phyloP scores from a whole-genome alignment of 2,113 vertebrate genomes.

The Lepisosteus oculatus region DNA sequence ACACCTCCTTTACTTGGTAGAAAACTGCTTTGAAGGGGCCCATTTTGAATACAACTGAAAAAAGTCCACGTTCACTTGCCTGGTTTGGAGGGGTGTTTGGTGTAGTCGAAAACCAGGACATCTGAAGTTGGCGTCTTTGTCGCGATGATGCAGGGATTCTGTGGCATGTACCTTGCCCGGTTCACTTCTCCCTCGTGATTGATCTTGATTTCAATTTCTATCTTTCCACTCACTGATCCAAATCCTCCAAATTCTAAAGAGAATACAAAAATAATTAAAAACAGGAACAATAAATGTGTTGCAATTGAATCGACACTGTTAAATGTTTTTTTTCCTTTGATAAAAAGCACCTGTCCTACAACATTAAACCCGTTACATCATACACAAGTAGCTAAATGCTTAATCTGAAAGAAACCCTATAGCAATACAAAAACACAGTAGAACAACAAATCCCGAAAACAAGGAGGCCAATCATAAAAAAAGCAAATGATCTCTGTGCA shows the following conservation, averaged over 20 bases:
- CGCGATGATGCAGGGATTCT: constrained; percentile 87
- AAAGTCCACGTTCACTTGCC: constrained; percentile 52
- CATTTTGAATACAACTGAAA: too few species aligned
- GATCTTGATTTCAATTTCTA: constrained; percentile 91
- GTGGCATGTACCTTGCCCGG: constrained; percentile 87
- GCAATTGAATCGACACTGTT: too few species aligned
- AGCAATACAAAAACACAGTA: constrained; percentile 4
- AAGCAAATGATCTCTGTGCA: too few species aligned
- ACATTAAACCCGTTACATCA: too few species aligned
- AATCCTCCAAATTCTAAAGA: constrained; percentile 86
- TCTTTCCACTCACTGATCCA: constrained; percentile 88
- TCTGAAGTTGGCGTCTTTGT: constrained; percentile 93
- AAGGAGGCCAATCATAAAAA: too few species aligned
- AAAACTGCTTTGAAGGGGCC: too few species aligned
- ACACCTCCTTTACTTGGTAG: too few species aligned
- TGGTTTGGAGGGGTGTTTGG: constrained; percentile 86
- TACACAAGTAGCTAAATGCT: too few species aligned
- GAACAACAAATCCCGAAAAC: neutral
- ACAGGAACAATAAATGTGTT: too few species aligned
- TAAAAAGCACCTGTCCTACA: too few species aligned
- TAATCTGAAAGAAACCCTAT: neutral
- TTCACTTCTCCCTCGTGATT: constrained; percentile 95
- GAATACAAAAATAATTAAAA: neutral
- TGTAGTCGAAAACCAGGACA: constrained; percentile 91
- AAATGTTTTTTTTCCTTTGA: too few species aligned